Conservation (phyloP, 2,888 invertebrate species). For the Drosophila limbata region DNA sequence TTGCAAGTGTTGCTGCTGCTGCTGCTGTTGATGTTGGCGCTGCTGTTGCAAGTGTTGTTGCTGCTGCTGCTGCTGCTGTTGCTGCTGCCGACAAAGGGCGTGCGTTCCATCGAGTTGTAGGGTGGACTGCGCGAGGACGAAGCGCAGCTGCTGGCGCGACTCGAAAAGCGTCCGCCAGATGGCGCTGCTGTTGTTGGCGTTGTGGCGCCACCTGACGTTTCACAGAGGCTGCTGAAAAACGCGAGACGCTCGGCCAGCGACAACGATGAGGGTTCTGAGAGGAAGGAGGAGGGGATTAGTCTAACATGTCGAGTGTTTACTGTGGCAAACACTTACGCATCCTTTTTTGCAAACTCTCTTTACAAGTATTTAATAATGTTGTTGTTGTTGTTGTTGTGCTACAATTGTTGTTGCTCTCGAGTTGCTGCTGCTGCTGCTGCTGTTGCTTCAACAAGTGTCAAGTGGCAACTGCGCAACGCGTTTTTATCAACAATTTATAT, state of each 20-base stretch:
- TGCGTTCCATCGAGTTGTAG: slow-evolving; percentile 70
- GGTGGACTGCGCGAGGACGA: slow-evolving; percentile 61
- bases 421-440: slow-evolving; percentile 6
- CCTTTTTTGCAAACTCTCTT: slow-evolving; percentile 52
- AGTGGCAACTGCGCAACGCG: slow-evolving; percentile 19
- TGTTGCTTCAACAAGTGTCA: slow-evolving; percentile 12
- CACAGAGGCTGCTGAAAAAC: slow-evolving; percentile 83
- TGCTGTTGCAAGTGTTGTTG: slow-evolving; percentile 72
- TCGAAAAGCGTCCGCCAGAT: slow-evolving; percentile 31
- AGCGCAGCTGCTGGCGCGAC: slow-evolving; percentile 62
- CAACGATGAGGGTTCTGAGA: slow-evolving; percentile 83
- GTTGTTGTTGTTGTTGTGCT: slow-evolving; percentile 12
- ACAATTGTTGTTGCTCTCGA: background rate
- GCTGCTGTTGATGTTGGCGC: slow-evolving; percentile 74
- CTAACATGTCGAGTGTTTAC: background rate
- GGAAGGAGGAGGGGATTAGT: slow-evolving; percentile 7
- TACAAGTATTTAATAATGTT: slow-evolving; percentile 1
- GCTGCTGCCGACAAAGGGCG: slow-evolving; percentile 69
- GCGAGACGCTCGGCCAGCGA: slow-evolving; percentile 84
- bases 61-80: slow-evolving; percentile 73
- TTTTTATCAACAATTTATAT: slow-evolving; percentile 20
- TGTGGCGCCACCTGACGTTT: slow-evolving; percentile 36
- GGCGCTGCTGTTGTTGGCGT: slow-evolving; percentile 20
- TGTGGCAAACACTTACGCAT: slow-evolving; percentile 71
- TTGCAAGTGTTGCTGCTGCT: slow-evolving; percentile 75